Conservation (phyloP, 2,888 invertebrate genomes). For the Teinopalpus imperialis region DNA sequence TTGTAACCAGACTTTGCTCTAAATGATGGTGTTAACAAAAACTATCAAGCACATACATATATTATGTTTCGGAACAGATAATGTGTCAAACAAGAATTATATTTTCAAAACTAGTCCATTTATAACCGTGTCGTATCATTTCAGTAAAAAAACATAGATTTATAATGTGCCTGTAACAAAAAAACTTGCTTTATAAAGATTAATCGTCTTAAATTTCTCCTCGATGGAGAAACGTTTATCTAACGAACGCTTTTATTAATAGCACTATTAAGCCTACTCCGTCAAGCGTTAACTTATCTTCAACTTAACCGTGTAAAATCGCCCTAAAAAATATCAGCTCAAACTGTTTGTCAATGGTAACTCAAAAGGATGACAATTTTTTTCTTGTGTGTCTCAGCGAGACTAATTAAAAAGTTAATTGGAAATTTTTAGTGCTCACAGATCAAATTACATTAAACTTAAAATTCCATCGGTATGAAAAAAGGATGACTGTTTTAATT, state of each 20-base stretch:
- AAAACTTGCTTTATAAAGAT: conserved; percentile 25
- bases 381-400: conserved; percentile 39
- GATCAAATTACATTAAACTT: conserved; percentile 9
- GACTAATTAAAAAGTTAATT: conserved; percentile 55
- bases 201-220: conserved; percentile 31
- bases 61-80: not conserved
- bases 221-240: conserved; percentile 39
- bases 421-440: conserved; percentile 30
- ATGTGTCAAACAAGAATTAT: not conserved
- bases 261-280: conserved; percentile 52
- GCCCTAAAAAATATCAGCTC: conserved; percentile 36
- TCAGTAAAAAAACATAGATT: not conserved
- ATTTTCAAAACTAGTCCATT: not conserved
- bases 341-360: conserved; percentile 53
- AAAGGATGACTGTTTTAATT: not conserved
- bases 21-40: no score
- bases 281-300: conserved; percentile 51
- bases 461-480: not conserved
- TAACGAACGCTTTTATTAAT: conserved; percentile 52
- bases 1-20: no score
- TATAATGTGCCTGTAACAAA: conserved; percentile 19
- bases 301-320: conserved; percentile 47
- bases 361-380: conserved; percentile 42
- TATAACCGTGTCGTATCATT: not conserved
- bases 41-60: no score